A percentile compares a stretch with the other conserved stretches of the same genome.
Conservation (phyloP, 2,113 vertebrate species). For the Phoxinus phoxinus region DNA sequence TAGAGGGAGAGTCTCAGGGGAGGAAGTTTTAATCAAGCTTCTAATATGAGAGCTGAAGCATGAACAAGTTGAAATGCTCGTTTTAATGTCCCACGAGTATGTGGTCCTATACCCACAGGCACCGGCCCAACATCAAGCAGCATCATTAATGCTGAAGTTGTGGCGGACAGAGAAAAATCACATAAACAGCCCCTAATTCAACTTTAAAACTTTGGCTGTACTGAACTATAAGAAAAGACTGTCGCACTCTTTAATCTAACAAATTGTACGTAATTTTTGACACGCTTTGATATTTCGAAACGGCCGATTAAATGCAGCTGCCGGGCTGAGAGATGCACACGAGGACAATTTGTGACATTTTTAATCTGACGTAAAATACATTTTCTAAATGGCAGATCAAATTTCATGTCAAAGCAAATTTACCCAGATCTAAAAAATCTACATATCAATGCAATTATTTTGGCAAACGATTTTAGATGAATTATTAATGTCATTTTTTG, state of each 20-base stretch:
- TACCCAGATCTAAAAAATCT: neutral
- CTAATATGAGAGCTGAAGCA: conserved; percentile 14
- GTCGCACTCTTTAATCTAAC: neutral
- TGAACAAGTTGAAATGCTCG: conserved; percentile 16
- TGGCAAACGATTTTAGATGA: too few relatives aligned
- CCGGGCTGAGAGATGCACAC: neutral
- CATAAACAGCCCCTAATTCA: neutral
- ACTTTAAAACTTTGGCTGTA: conserved; percentile 1
- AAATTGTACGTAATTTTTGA: neutral
- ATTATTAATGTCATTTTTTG: neutral
- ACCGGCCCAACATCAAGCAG: conserved; percentile 29
- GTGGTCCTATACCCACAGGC: conserved; percentile 13
- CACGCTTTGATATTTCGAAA: neutral
- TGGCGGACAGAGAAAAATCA: neutral
- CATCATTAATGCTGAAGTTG: conserved; percentile 5
- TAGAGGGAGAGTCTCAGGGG: neutral
- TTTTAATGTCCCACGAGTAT: conserved; percentile 10
- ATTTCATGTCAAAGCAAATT: too few relatives aligned
- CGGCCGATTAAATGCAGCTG: neutral
- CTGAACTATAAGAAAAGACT: neutral
- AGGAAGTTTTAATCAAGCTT: conserved; percentile 25
- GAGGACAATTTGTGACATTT: neutral
- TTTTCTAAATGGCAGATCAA: neutral
- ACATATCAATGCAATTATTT: neutral
- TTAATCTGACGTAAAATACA: neutral